Evolutionary conservation across 2,797 vertebrate species (phyloP), one percentile per base, ranked within the genome.

Genomic region (Gymnoscopelus braueri): DNA sequence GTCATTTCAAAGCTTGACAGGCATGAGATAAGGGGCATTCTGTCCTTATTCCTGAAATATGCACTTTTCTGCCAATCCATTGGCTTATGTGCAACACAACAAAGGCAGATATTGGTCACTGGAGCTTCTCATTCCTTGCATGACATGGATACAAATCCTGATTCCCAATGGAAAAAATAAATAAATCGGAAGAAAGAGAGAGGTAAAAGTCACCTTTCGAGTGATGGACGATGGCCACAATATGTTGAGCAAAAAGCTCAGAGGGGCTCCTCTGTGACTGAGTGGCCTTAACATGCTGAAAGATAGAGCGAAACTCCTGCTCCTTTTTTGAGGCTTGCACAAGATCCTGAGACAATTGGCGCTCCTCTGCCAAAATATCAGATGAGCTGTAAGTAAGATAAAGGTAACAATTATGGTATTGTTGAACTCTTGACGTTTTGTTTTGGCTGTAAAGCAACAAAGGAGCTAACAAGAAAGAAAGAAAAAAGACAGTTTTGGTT

Each of bases 201-300:
- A 19, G 12, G 58, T 70, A 69, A 9, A 61, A 82, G 91, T 90
- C 73, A 98, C 98, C 97, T 98, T 96, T 97, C 39, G 97, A 95
- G 29, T 98, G 96, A 81, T 99, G 98, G 74, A 99, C 96, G 26
- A 99, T 97, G 52, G 96, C 95, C 90, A 99, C 97, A 49, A 99
- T 97, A 78, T 99, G 98, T 67, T 99, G 97, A 68, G 98, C 96
- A 91, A 99, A 99, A 55, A 97, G 90, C 76, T 99, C 98, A 3
- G 96, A 97, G 13, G 97, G 96, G 74, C 95, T 96, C 26, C 94
- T 92, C 82, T 95, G 94, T 29, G 92, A 87, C 84, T 95, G 95
- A 78, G 96, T 93, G 63, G 94, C 91, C 78, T 96, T 94, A 87
- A 98, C 96, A 0, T 98, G 96, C 59, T 98, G 96, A 88, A 98